Evolutionary conservation across 2,797 vertebrate species (phyloP).

Genomic region (Limosa lapponica): DNA sequence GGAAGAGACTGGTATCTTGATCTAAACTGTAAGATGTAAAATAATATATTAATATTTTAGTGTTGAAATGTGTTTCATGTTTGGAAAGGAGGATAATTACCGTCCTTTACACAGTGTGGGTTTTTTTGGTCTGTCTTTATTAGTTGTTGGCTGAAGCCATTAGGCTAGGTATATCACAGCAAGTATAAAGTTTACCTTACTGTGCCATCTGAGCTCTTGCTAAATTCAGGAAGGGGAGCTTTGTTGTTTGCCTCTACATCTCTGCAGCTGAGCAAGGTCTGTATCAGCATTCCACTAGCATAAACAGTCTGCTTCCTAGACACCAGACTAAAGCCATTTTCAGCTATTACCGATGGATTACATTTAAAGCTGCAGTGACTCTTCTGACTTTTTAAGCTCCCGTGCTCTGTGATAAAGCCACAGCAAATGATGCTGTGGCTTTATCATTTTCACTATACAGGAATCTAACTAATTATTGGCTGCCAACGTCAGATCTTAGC

Average conservation of each 20-base stretch:
- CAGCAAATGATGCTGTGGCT: not conserved
- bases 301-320: not conserved
- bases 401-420: too few relatives aligned
- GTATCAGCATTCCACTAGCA: not conserved
- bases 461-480: not conserved
- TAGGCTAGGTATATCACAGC: not conserved
- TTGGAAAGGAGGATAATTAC: not conserved
- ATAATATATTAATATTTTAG: not conserved
- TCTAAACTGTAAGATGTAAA: conserved; percentile 90
- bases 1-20: conserved; percentile 97
- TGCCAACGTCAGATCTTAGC: not conserved
- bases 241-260: not conserved
- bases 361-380: not conserved
- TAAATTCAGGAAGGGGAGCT: not conserved
- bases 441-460: not conserved
- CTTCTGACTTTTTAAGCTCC: not conserved
- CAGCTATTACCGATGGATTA: not conserved
- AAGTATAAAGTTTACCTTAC: not conserved
- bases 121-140: not conserved
- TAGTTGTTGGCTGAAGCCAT: not conserved
- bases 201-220: not conserved
- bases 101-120: not conserved
- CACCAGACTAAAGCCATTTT: not conserved
- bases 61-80: not conserved
- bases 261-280: not conserved